Conservation (phyloP, 2,113 vertebrate species). For the Carassius carassius region DNA sequence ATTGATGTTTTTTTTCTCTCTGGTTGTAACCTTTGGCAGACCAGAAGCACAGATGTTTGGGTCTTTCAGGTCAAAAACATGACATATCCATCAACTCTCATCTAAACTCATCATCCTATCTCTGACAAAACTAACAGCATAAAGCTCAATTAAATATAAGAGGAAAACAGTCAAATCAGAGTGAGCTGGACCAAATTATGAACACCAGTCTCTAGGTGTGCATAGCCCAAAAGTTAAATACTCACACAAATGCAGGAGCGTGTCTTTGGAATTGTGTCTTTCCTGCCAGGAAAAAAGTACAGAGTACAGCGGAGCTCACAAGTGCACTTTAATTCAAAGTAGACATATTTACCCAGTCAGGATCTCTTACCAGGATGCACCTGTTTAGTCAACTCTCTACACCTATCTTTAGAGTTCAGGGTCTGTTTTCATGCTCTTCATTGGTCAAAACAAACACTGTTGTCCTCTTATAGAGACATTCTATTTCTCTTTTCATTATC, state of each 20-base stretch:
- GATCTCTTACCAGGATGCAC: constrained; percentile 49
- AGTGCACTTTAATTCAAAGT: constrained; percentile 27
- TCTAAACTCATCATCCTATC: background rate
- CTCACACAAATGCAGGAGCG: constrained; percentile 14
- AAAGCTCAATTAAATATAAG: background rate
- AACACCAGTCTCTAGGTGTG: background rate
- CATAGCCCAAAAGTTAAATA: constrained; percentile 22
- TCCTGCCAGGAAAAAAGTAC: constrained; percentile 29
- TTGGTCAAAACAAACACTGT: background rate
- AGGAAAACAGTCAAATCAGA: background rate
- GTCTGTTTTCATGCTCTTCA: constrained; percentile 35
- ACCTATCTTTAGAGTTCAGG: constrained; percentile 29
- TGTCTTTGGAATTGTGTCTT: constrained; percentile 12
- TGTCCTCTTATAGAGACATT: background rate
- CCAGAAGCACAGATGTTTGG: constrained; percentile 29
- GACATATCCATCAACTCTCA: constrained; percentile 1
- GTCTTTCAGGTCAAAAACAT: background rate
- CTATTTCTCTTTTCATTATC: constrained; percentile 2
- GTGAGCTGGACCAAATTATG: background rate
- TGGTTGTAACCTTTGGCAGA: constrained; percentile 41
- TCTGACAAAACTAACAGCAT: background rate
- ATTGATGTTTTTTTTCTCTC: constrained; percentile 39
- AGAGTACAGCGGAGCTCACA: constrained; percentile 32
- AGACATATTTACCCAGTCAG: constrained; percentile 57
- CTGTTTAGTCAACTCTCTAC: constrained; percentile 41